These are phyloP conservation scores for Drosophila lacteicornis DNA, from an alignment of 1,140 invertebrate genomes.

Conservation along the genomic window DNA sequence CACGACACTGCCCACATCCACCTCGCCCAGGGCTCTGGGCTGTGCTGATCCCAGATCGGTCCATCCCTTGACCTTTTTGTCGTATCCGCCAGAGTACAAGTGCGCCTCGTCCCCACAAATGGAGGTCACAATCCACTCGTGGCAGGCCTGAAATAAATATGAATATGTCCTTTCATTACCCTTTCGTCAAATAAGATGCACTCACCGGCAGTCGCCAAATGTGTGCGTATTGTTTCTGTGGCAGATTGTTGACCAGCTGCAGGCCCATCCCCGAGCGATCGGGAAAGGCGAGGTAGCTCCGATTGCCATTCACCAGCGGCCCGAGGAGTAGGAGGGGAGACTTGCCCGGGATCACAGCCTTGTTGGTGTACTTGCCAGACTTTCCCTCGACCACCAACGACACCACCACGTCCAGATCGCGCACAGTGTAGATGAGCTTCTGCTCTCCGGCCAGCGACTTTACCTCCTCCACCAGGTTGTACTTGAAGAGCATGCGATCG, in stretches of 20 bases:
- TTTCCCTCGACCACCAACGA: conserved; percentile 67
- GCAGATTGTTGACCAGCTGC: conserved; percentile 65
- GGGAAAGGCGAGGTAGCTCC: conserved; percentile 68
- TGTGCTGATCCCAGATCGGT: conserved; percentile 51
- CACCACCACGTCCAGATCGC: conserved; percentile 77
- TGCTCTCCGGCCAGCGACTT: conserved; percentile 77
- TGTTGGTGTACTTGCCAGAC: conserved; percentile 79
- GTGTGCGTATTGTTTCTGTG: conserved; percentile 50
- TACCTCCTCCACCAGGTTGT: conserved; percentile 82
- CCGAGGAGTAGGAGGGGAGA: conserved; percentile 74
- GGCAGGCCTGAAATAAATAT: conserved; percentile 59
- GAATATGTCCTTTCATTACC: neutral
- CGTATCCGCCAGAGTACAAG: conserved; percentile 78
- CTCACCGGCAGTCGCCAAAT: conserved; percentile 70
- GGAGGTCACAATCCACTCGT: conserved; percentile 78
- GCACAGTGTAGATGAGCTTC: conserved; percentile 73
- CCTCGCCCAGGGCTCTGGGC: conserved; percentile 65
- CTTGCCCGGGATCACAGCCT: conserved; percentile 74
- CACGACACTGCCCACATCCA: conserved; percentile 69
- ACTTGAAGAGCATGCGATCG: conserved; percentile 82
- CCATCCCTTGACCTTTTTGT: conserved; percentile 81
- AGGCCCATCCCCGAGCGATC: conserved; percentile 81
- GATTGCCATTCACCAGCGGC: conserved; percentile 49
- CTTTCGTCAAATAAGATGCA: neutral
- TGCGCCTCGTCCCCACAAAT: conserved; percentile 67